A percentile compares a stretch with the other conserved stretches of the same genome.
These are phyloP conservation scores for Hyposoter dolosus DNA, from an alignment of 2,888 invertebrate species.

Conservation along the genomic window DNA sequence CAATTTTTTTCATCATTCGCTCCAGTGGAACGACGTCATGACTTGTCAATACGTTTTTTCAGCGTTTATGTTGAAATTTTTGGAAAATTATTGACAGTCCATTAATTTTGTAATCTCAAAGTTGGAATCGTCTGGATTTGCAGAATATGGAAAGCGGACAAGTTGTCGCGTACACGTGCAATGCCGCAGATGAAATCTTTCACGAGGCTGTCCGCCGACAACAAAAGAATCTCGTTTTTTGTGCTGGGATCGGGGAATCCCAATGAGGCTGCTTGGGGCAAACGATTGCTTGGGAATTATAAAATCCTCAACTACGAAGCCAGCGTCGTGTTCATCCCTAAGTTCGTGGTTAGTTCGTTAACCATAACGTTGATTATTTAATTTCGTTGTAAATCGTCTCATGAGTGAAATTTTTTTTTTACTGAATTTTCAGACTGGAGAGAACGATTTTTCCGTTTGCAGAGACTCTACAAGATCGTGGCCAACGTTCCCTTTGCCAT, in stretches of 20 bases:
- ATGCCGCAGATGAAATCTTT: slow-evolving; percentile 99
- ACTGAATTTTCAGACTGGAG: slow-evolving; percentile 86
- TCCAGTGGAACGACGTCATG: too few relatives aligned
- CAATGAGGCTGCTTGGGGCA: slow-evolving; percentile 99
- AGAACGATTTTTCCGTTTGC: slow-evolving; percentile 87
- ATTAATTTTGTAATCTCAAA: background rate
- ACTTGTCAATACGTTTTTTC: too few relatives aligned
- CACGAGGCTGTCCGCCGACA: slow-evolving; percentile 90
- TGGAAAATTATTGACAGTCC: background rate
- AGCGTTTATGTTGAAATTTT: background rate
- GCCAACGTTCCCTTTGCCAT: slow-evolving; percentile 89
- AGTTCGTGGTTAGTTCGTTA: slow-evolving; percentile 89
- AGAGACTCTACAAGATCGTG: slow-evolving; percentile 72
- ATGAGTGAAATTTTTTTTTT: too few relatives aligned
- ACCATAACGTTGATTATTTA: too few relatives aligned
- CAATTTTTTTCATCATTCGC: background rate
- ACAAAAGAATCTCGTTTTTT: slow-evolving; percentile 91
- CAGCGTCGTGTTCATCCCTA: slow-evolving; percentile 95
- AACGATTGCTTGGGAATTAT: slow-evolving; percentile 77
- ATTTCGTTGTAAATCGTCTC: too few relatives aligned
- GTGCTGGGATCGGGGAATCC: slow-evolving; percentile 97
- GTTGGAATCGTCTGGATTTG: background rate
- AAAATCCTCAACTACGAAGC: slow-evolving; percentile 95
- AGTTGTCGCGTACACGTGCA: slow-evolving; percentile 89
- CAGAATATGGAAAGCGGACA: slow-evolving; percentile 94